These are phyloP conservation scores for Corvus cornix DNA, from an alignment of 2,113 vertebrate species.

Conservation along the genomic window DNA sequence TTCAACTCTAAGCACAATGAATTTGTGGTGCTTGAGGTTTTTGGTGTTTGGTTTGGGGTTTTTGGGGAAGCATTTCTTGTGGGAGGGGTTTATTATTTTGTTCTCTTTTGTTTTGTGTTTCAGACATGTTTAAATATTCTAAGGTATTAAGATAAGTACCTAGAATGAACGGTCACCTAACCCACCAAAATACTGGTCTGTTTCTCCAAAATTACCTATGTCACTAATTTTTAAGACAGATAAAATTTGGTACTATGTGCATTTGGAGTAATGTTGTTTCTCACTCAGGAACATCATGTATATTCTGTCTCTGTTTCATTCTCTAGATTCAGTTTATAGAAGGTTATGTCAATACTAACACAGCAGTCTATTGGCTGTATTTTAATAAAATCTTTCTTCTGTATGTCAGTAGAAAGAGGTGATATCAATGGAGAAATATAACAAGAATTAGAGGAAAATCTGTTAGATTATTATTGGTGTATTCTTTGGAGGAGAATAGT, in stretches of 20 bases:
- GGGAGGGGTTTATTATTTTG: neutral
- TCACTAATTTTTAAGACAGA: neutral
- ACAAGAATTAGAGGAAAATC: neutral
- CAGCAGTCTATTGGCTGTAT: neutral
- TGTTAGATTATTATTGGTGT: neutral
- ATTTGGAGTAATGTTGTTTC: neutral
- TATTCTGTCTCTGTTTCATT: neutral
- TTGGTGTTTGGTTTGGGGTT: neutral
- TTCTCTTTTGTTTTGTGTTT: neutral
- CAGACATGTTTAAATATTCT: neutral
- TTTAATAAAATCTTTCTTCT: neutral
- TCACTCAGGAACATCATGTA: neutral
- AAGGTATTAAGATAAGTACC: neutral
- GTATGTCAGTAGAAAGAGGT: neutral
- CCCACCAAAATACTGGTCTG: neutral
- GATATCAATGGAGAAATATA: neutral
- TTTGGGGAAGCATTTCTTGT: neutral
- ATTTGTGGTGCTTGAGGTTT: no score
- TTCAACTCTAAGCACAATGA: neutral
- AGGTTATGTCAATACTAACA: neutral
- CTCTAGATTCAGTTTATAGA: neutral
- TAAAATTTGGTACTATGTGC: neutral
- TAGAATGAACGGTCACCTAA: neutral
- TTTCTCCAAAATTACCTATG: neutral
- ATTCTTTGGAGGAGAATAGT: neutral